A percentile compares a stretch with the other conserved stretches of the same genome.
These are phyloP conservation scores for Clarias fuscus DNA, from an alignment of 2,797 vertebrate species.

Conservation along the genomic window DNA sequence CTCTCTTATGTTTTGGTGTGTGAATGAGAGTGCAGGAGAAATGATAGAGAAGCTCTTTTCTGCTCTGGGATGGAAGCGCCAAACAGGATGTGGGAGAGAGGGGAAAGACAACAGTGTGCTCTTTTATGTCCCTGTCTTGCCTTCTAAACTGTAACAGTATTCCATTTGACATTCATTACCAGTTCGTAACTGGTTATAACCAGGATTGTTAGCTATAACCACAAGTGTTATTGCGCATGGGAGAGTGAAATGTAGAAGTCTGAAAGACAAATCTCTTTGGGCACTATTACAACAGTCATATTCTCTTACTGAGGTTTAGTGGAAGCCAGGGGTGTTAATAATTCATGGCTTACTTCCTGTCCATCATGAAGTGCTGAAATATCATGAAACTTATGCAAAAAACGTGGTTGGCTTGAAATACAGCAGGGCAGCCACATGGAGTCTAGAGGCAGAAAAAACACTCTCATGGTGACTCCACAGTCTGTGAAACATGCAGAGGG, in stretches of 20 bases:
- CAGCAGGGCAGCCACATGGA: constrained; percentile 50
- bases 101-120: constrained; percentile 64
- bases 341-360: constrained; percentile 52
- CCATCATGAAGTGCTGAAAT: constrained; percentile 51
- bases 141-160: constrained; percentile 44
- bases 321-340: constrained; percentile 50
- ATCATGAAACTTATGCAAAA: constrained; percentile 50
- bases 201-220: constrained; percentile 23
- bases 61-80: constrained; percentile 66
- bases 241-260: constrained; percentile 36
- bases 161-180: constrained; percentile 58
- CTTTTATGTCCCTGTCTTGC: constrained; percentile 59
- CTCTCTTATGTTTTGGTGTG: constrained; percentile 50
- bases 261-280: constrained; percentile 28
- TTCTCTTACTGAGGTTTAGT: constrained; percentile 26
- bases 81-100: constrained; percentile 75
- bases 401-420: constrained; percentile 50
- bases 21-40: constrained; percentile 43
- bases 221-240: constrained; percentile 33
- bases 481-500: constrained; percentile 55
- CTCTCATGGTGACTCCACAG: constrained; percentile 69
- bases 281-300: constrained; percentile 30
- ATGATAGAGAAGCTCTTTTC: constrained; percentile 45
- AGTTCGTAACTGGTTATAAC: constrained; percentile 52
- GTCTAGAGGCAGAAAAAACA: constrained; percentile 54